phyloP scores from a whole-genome alignment of 2,888 invertebrate genomes.

The Ypsolopha scabrella region DNA sequence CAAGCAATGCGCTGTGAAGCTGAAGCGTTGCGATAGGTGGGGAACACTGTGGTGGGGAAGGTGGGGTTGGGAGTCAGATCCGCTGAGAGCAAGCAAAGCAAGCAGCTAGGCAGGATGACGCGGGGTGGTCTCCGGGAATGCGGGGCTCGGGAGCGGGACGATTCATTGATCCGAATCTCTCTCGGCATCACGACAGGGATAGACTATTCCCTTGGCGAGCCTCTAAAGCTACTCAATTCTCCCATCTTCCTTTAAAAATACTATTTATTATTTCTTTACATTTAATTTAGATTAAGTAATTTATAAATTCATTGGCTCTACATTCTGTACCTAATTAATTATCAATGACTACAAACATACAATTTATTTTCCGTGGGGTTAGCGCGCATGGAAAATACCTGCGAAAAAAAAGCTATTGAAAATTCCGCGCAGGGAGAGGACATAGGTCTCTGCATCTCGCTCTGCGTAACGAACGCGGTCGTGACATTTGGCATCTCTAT shows the following conservation, averaged over 20 bases:
- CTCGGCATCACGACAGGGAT: conserved; percentile 54
- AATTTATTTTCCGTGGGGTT: background rate
- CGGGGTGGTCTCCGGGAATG: conserved; percentile 18
- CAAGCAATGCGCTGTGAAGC: no score
- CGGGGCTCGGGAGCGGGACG: conserved; percentile 43
- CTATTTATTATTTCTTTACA: background rate
- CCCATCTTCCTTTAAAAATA: background rate
- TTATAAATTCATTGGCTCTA: no score
- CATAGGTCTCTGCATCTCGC: conserved; percentile 12
- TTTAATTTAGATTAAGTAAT: no score
- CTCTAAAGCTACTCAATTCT: background rate
- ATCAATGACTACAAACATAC: background rate
- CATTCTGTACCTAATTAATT: no score
- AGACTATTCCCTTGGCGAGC: conserved; percentile 5
- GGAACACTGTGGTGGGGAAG: background rate
- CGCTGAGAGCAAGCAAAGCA: background rate
- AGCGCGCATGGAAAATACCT: background rate
- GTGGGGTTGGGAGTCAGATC: background rate
- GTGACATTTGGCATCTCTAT: conserved; percentile 32
- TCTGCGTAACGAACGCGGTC: conserved; percentile 24
- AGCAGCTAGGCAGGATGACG: conserved; percentile 26
- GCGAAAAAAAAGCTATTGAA: background rate
- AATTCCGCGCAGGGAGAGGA: background rate
- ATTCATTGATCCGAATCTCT: conserved; percentile 66
- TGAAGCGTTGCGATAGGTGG: no score